Percentiles rank a stretch among this genome's conserved stretches.
These are phyloP conservation scores for Protonemura montana DNA, from an alignment of 2,888 invertebrate genomes.

Conservation along the genomic window DNA sequence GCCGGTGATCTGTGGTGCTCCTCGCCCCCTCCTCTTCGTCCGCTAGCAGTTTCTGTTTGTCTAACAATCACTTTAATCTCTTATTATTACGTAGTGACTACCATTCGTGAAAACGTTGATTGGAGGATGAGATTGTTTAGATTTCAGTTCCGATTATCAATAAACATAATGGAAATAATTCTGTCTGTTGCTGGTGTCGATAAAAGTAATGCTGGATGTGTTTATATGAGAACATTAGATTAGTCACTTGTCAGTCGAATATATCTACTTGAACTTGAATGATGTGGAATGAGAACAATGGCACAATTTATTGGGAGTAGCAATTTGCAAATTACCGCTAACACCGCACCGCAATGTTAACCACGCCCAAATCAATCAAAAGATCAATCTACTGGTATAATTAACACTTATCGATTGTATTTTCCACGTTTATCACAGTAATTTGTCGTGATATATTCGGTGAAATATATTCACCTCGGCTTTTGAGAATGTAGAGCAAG, in stretches of 20 bases:
- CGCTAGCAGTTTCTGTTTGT: slow-evolving; percentile 25
- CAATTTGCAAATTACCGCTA: background rate
- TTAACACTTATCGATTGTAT: background rate
- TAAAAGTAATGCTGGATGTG: background rate
- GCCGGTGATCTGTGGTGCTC: background rate
- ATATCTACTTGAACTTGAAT: background rate
- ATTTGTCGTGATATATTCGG: background rate
- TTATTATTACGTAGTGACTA: slow-evolving; percentile 24
- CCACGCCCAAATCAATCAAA: too few species aligned
- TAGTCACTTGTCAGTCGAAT: background rate
- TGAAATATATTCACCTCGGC: background rate
- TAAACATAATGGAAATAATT: background rate
- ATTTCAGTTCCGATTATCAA: background rate
- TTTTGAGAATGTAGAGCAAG: background rate
- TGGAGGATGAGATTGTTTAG: background rate
- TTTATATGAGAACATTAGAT: background rate
- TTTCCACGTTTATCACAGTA: background rate
- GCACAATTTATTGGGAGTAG: slow-evolving; percentile 2
- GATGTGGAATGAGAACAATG: background rate
- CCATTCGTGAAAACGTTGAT: slow-evolving; percentile 18
- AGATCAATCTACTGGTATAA: background rate
- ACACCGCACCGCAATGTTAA: background rate
- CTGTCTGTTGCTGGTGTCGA: background rate
- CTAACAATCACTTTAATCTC: slow-evolving; percentile 18
- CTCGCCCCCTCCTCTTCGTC: background rate